Percentiles rank a stretch among this genome's conserved stretches.
These are phyloP conservation scores for Oscheius sp. DNA, from an alignment of 2,888 invertebrate species.

Conservation along the genomic window DNA sequence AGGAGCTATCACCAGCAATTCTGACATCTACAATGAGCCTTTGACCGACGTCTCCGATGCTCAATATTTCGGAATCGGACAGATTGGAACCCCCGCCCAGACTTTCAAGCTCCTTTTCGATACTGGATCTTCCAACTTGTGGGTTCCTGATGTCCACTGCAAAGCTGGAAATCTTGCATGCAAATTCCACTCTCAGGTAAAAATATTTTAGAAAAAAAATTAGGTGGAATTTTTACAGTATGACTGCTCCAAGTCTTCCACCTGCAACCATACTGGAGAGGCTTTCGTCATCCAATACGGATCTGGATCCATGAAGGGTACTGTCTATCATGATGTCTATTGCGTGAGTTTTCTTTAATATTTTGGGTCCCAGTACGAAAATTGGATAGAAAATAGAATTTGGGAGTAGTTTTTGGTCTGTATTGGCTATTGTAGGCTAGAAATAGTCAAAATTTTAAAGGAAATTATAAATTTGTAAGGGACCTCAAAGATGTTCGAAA, in stretches of 20 bases:
- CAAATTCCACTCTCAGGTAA: constrained; percentile 74
- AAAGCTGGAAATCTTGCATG: constrained; percentile 91
- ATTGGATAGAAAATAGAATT: no score
- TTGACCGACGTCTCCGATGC: constrained; percentile 71
- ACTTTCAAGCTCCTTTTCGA: constrained; percentile 83
- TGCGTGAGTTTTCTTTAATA: constrained; percentile 67
- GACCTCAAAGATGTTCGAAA: no score
- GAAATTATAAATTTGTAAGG: no score
- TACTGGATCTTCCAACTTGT: constrained; percentile 97
- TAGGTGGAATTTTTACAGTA: constrained; percentile 77
- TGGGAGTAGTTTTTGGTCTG: no score
- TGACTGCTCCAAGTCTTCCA: constrained; percentile 84
- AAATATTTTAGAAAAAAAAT: no score
- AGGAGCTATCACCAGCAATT: constrained; percentile 36
- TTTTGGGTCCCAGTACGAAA: no score
- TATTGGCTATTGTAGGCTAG: no score
- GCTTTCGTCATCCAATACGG: constrained; percentile 76
- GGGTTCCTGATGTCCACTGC: constrained; percentile 94
- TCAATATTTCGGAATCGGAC: constrained; percentile 77
- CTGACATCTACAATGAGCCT: constrained; percentile 57
- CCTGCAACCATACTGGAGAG: constrained; percentile 88
- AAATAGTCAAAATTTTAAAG: no score
- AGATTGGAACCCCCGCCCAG: constrained; percentile 77
- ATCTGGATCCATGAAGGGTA: constrained; percentile 75
- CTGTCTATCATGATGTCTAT: constrained; percentile 75